phyloP scores from a whole-genome alignment of 2,888 invertebrate genomes.

The Thera britannica region DNA sequence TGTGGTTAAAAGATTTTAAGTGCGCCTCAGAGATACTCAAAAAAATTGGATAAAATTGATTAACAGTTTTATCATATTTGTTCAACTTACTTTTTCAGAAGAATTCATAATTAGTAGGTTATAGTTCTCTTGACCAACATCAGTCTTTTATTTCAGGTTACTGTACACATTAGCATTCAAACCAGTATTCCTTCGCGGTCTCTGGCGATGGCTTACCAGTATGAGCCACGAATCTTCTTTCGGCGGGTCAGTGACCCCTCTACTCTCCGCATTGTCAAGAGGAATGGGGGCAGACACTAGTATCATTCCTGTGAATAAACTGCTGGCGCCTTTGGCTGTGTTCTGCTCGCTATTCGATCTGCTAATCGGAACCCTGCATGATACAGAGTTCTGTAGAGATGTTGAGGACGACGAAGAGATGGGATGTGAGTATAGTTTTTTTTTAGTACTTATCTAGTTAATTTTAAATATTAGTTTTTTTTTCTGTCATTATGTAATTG shows the following conservation, averaged over 20 bases:
- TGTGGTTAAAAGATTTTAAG: no score
- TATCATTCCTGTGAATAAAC: constrained; percentile 86
- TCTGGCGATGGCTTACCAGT: constrained; percentile 87
- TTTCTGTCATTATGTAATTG: no score
- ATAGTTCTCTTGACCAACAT: neutral
- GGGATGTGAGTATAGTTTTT: constrained; percentile 63
- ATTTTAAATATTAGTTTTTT: no score
- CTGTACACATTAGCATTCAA: constrained; percentile 92
- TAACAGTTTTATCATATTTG: no score
- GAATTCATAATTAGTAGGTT: no score
- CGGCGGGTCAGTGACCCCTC: constrained; percentile 81
- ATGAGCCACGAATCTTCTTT: constrained; percentile 69
- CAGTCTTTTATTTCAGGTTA: constrained; percentile 74
- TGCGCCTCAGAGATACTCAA: no score
- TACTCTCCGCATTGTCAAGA: constrained; percentile 87
- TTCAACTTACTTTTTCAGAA: no score
- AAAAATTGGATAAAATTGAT: no score
- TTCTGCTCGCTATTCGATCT: constrained; percentile 94
- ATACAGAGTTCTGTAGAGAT: constrained; percentile 89
- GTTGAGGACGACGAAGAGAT: constrained; percentile 77
- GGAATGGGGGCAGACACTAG: constrained; percentile 85
- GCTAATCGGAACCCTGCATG: constrained; percentile 92
- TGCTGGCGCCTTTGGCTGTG: constrained; percentile 91
- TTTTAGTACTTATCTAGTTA: no score
- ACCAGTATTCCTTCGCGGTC: constrained; percentile 89